Percentiles rank a stretch among this genome's conserved stretches.
phyloP scores from a whole-genome alignment of 2,888 invertebrate species.

The Drosophila pseudotakahashii region DNA sequence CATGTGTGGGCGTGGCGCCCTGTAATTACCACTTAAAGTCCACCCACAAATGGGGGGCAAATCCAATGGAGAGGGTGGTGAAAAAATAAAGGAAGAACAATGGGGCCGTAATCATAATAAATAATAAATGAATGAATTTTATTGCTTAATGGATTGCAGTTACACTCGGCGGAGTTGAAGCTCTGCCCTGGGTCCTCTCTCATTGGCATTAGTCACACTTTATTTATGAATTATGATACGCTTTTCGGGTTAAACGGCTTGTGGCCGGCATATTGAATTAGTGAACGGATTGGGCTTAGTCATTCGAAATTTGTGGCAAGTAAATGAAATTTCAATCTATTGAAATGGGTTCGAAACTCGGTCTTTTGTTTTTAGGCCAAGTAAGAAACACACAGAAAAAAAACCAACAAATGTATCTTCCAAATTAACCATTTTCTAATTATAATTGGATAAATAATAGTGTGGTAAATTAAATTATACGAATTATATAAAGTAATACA shows the following conservation, averaged over 20 bases:
- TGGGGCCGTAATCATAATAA: constrained; percentile 77
- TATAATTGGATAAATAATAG: too few species aligned
- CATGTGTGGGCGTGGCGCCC: constrained; percentile 57
- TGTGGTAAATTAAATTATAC: too few species aligned
- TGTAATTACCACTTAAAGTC: constrained; percentile 79
- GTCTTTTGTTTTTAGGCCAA: too few species aligned
- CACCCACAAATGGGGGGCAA: constrained; percentile 26
- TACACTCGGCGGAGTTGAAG: constrained; percentile 63
- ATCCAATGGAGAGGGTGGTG: background rate
- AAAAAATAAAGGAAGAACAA: constrained; percentile 44
- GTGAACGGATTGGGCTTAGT: background rate
- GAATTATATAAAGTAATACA: too few species aligned
- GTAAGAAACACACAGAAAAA: too few species aligned
- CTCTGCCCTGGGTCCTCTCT: constrained; percentile 36
- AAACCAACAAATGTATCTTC: too few species aligned
- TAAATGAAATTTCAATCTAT: background rate
- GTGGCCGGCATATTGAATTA: constrained; percentile 32
- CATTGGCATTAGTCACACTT: constrained; percentile 79
- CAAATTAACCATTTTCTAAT: too few species aligned
- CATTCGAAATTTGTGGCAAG: background rate
- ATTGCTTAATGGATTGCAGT: constrained; percentile 80
- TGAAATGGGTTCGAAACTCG: too few species aligned
- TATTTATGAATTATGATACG: constrained; percentile 78
- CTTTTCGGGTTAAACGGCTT: constrained; percentile 54
- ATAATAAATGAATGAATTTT: constrained; percentile 80